Conservation (phyloP, 2,113 vertebrate species). For the Sardina pilchardus region DNA sequence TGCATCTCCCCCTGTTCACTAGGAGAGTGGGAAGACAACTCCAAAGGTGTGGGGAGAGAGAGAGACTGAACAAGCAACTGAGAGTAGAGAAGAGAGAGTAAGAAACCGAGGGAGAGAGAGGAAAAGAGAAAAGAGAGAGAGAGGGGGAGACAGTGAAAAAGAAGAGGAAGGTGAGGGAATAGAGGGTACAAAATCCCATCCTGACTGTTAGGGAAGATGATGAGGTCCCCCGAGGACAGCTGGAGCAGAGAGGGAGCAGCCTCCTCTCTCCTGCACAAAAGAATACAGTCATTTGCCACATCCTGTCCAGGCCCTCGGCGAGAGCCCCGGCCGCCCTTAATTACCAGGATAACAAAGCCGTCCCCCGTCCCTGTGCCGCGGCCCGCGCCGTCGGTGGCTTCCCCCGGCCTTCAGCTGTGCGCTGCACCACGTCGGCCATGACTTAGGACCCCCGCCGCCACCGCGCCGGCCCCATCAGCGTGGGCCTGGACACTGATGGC, state of each 20-base stretch:
- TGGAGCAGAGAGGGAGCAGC: constrained; percentile 80
- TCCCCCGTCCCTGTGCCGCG: constrained; percentile 56
- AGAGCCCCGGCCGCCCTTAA: constrained; percentile 85
- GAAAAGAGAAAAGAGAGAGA: constrained; percentile 46
- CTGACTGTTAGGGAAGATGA: constrained; percentile 94
- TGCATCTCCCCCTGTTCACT: constrained; percentile 43
- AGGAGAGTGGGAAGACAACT: constrained; percentile 24
- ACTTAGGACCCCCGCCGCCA: constrained; percentile 41
- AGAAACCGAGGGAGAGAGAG: constrained; percentile 58
- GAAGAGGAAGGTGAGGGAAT: constrained; percentile 77
- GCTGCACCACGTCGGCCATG: constrained; percentile 36
- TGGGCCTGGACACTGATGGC: constrained; percentile 46
- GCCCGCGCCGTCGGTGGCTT: constrained; percentile 47
- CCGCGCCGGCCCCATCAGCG: constrained; percentile 40
- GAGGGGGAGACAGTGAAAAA: constrained; percentile 36
- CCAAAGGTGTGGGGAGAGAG: constrained; percentile 19
- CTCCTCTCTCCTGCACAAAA: constrained; percentile 76
- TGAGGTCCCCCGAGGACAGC: constrained; percentile 85
- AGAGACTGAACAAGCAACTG: background rate
- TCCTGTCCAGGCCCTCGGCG: constrained; percentile 77
- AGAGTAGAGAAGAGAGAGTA: constrained; percentile 44
- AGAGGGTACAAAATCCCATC: constrained; percentile 86
- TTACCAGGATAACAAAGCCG: constrained; percentile 84
- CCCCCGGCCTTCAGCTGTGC: constrained; percentile 34
- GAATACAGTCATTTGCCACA: constrained; percentile 84